These are phyloP conservation scores for Thripadectes ignobilis DNA, from an alignment of 2,797 vertebrate species.

Conservation along the genomic window DNA sequence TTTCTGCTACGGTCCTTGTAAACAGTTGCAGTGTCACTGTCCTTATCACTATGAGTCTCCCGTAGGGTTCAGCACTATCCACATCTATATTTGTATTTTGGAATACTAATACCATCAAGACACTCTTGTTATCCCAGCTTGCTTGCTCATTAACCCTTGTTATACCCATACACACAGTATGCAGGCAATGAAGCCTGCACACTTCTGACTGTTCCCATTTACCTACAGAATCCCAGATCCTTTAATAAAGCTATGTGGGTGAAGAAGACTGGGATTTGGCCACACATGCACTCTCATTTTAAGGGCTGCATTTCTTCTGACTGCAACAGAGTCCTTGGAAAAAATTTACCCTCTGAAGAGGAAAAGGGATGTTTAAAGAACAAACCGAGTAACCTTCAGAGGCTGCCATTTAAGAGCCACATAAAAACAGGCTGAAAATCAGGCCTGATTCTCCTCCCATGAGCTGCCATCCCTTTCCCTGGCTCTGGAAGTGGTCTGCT, in stretches of 20 bases:
- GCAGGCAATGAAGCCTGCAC: neutral
- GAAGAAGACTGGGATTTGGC: neutral
- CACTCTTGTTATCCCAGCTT: neutral
- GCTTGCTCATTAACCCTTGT: neutral
- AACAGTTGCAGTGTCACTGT: neutral
- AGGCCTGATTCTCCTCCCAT: neutral
- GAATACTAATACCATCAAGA: neutral
- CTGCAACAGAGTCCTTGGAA: neutral
- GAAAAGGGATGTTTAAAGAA: neutral
- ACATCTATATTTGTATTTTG: neutral
- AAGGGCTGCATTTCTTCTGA: neutral
- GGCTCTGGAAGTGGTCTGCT: neutral
- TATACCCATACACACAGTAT: neutral
- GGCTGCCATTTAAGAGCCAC: neutral
- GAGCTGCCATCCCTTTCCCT: neutral
- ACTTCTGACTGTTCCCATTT: neutral
- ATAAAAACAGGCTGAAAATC: neutral
- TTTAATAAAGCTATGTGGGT: neutral
- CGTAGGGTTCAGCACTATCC: neutral
- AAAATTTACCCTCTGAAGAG: neutral
- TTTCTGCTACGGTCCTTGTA: fast-evolving
- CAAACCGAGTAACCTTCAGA: neutral
- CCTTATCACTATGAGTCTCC: neutral
- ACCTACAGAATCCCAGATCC: neutral
- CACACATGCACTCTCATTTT: neutral